These are phyloP conservation scores for Erpobdella octoculata DNA, from an alignment of 2,888 invertebrate species.

Conservation along the genomic window DNA sequence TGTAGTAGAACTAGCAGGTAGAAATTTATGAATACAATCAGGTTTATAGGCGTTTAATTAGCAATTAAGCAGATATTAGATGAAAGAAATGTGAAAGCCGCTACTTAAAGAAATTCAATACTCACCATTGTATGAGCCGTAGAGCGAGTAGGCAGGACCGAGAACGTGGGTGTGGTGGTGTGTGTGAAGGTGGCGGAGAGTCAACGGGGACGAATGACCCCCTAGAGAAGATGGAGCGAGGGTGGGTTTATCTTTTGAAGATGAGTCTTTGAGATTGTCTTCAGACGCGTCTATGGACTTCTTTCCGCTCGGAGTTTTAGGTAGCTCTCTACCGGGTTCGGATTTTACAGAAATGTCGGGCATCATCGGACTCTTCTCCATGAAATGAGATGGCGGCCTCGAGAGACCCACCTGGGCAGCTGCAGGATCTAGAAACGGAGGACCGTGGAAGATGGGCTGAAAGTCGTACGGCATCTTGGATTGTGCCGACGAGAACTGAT, in stretches of 20 bases:
- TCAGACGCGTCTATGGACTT: background rate
- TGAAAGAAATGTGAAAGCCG: background rate
- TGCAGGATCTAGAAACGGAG: conserved; percentile 9
- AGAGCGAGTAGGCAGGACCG: conserved; percentile 51
- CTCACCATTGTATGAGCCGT: conserved; percentile 28
- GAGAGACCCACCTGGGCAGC: background rate
- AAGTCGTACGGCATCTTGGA: background rate
- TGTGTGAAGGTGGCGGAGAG: conserved; percentile 88
- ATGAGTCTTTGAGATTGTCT: background rate
- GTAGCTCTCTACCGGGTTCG: background rate
- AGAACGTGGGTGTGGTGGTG: conserved; percentile 94
- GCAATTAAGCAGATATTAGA: too few relatives aligned
- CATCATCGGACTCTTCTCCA: too few relatives aligned
- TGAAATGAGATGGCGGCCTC: background rate
- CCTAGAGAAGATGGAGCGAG: background rate
- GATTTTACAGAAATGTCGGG: background rate
- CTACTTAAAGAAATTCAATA: background rate
- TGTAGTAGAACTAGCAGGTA: background rate
- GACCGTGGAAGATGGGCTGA: background rate
- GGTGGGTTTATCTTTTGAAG: conserved; percentile 1
- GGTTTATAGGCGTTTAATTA: background rate
- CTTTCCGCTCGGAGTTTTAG: background rate
- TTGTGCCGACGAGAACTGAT: background rate
- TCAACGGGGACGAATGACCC: conserved; percentile 67
- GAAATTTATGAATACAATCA: background rate